A percentile compares a stretch with the other conserved stretches of the same genome.
Evolutionary conservation across 2,888 invertebrate genomes (phyloP).

Genomic region (Pachliopta kotzebuea): DNA sequence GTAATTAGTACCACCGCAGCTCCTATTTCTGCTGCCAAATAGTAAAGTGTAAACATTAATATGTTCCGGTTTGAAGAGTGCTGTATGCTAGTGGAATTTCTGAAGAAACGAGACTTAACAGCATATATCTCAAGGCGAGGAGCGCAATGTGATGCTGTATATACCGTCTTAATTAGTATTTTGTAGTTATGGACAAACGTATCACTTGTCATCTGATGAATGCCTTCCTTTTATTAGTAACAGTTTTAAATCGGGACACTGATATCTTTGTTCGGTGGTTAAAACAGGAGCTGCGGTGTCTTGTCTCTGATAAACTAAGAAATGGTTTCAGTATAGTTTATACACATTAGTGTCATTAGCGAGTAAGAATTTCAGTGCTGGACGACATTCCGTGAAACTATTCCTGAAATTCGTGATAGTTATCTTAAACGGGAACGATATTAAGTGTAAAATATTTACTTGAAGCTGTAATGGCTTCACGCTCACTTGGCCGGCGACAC

Average conservation of each 20-base stretch:
- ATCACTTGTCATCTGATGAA: no score
- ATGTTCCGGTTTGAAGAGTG: no score
- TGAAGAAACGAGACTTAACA: no score
- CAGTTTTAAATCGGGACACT: no score
- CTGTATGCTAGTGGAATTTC: no score
- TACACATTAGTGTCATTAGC: not conserved
- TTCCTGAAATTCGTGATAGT: constrained; percentile 15
- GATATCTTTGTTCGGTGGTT: not conserved
- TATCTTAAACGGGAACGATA: constrained; percentile 20
- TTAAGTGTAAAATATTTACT: constrained; percentile 35
- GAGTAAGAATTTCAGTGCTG: not conserved
- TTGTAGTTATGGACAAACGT: no score
- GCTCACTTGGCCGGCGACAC: constrained; percentile 57
- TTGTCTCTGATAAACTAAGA: not conserved
- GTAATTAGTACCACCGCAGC: no score
- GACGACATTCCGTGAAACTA: constrained; percentile 6
- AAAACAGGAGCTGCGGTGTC: not conserved
- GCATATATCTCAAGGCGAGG: no score
- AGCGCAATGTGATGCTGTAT: no score
- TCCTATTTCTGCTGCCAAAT: no score
- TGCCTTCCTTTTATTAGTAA: not conserved
- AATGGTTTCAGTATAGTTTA: not conserved
- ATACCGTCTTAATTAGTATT: no score
- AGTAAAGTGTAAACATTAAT: no score
- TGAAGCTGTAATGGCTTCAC: constrained; percentile 52